Conservation (phyloP, 2,888 invertebrate species). For the Drosophila anceps region DNA sequence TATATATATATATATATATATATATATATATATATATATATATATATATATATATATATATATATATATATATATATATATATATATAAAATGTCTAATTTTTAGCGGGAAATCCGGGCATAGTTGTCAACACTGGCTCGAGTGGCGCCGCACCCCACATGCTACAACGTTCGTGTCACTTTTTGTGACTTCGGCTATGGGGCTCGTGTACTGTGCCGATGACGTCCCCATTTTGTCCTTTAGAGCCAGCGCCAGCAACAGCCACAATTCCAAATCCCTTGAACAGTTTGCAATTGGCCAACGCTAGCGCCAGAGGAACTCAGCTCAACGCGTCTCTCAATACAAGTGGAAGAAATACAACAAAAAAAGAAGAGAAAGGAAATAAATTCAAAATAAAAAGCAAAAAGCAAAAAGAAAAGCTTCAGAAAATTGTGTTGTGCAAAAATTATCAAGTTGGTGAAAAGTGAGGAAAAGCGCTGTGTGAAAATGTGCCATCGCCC, state of each 20-base stretch:
- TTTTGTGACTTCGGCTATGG: conserved; percentile 11
- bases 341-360: neutral
- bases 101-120: neutral
- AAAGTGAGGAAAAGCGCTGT: conserved; percentile 22
- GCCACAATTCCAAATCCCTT: conserved; percentile 47
- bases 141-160: conserved; percentile 45
- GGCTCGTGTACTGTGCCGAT: conserved; percentile 49
- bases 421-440: neutral
- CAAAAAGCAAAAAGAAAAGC: neutral
- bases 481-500: conserved; percentile 34
- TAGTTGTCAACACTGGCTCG: neutral
- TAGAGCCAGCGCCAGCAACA: conserved; percentile 49
- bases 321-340: conserved; percentile 24
- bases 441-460: neutral
- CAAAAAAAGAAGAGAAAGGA: neutral
- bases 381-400: neutral
- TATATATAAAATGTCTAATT: too few relatives aligned
- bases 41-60: too few relatives aligned
- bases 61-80: too few relatives aligned
- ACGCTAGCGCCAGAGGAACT: conserved; percentile 58
- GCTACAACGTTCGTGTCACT: conserved; percentile 34
- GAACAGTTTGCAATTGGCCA: conserved; percentile 72
- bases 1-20: too few relatives aligned
- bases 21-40: too few relatives aligned
- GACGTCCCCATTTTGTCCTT: conserved; percentile 64